phyloP scores from a whole-genome alignment of 2,113 vertebrate species.

The Phylloscopus trochilus region DNA sequence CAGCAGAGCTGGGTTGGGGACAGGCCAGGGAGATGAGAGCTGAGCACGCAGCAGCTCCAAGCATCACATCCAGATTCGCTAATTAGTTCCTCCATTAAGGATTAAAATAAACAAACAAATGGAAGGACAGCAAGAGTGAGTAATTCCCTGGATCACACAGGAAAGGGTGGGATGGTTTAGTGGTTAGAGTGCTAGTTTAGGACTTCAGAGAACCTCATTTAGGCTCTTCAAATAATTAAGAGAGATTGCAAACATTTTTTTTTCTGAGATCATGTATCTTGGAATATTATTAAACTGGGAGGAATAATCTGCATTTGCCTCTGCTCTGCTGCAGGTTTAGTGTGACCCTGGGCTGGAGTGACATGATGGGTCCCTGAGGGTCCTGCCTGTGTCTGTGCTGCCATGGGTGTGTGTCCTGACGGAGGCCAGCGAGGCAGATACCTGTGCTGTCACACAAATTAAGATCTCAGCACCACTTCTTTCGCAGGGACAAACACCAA shows the following conservation, averaged over 20 bases:
- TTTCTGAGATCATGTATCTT: background rate
- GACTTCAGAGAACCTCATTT: slow-evolving; percentile 39
- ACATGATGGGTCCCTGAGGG: accelerated
- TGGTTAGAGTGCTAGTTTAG: background rate
- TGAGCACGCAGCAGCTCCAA: background rate
- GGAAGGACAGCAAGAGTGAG: slow-evolving; percentile 28
- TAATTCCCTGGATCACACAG: slow-evolving; percentile 43
- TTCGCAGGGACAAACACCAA: background rate
- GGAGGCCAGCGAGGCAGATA: background rate
- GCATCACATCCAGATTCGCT: background rate
- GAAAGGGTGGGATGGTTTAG: slow-evolving; percentile 35
- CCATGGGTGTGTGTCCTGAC: accelerated
- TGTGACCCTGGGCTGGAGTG: background rate
- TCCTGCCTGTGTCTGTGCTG: background rate
- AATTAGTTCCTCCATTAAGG: slow-evolving; percentile 41
- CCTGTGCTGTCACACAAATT: background rate
- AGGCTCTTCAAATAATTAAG: slow-evolving; percentile 9
- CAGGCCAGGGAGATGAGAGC: background rate
- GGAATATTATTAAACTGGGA: background rate
- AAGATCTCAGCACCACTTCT: background rate
- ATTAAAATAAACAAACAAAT: slow-evolving; percentile 47
- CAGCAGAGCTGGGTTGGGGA: accelerated
- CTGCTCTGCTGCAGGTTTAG: background rate
- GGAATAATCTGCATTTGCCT: background rate
- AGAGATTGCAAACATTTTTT: background rate